Percentiles rank a stretch among this genome's conserved stretches.
Evolutionary conservation across 1,140 invertebrate species (phyloP).

Genomic region (Zaprionus capensis): DNA sequence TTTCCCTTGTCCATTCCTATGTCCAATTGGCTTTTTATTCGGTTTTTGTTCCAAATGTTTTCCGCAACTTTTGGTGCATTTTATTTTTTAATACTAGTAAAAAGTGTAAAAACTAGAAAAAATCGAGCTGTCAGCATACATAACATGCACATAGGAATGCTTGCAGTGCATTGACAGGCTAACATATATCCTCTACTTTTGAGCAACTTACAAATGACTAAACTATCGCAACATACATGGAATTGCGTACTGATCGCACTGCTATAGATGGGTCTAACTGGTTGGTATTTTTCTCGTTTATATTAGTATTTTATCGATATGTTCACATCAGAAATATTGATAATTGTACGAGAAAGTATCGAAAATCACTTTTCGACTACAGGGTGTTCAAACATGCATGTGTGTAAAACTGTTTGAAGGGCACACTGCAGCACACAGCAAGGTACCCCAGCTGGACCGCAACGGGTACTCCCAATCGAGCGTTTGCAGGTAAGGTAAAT

Average conservation of each 20-base stretch:
- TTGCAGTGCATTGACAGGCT: neutral
- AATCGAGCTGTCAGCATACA: constrained; percentile 71
- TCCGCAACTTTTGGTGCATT: constrained; percentile 57
- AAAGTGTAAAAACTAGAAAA: constrained; percentile 63
- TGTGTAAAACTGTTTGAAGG: neutral
- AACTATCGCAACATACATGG: neutral
- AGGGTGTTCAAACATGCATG: constrained; percentile 15
- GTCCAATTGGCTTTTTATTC: constrained; percentile 65
- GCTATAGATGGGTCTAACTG: neutral
- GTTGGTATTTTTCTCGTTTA: neutral
- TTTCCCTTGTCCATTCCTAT: constrained; percentile 5
- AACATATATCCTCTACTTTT: neutral
- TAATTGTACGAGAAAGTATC: neutral
- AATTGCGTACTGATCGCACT: neutral
- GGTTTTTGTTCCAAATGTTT: constrained; percentile 39
- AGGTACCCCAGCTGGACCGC: neutral
- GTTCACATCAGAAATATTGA: neutral
- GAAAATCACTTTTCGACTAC: neutral
- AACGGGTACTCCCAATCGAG: constrained; percentile 7
- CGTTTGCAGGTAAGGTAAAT: constrained; percentile 40
- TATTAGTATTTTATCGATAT: neutral
- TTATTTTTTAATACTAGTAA: constrained; percentile 33
- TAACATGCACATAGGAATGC: constrained; percentile 42
- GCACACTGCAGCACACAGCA: neutral
- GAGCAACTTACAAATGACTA: neutral